Percentiles rank a stretch among this genome's conserved stretches.
phyloP scores from a whole-genome alignment of 2,113 vertebrate genomes.

The Sminthopsis crassicaudata region DNA sequence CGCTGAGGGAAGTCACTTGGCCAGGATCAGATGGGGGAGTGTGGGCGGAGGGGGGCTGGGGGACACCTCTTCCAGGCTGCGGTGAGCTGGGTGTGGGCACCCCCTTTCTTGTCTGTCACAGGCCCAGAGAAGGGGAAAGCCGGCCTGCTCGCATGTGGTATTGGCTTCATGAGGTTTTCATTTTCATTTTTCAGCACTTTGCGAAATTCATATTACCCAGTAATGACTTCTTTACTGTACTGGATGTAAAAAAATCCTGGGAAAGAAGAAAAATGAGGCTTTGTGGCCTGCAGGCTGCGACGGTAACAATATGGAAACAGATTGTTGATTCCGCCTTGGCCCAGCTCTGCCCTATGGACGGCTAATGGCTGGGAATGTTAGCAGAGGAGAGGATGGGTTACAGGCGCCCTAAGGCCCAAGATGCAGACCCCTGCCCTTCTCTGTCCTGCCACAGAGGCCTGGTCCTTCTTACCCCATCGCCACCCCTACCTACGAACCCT shows the following conservation, averaged over 20 bases:
- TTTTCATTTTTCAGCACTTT: slow-evolving; percentile 61
- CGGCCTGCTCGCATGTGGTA: slow-evolving; percentile 26
- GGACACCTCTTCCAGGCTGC: no score
- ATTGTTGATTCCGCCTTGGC: slow-evolving; percentile 75
- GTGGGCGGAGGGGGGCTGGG: no score
- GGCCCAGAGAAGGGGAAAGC: neutral
- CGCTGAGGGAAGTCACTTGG: neutral
- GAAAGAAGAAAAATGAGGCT: slow-evolving; percentile 76
- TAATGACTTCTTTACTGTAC: slow-evolving; percentile 75
- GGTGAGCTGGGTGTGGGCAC: neutral
- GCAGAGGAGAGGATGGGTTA: slow-evolving; percentile 75
- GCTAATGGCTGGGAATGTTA: slow-evolving; percentile 70
- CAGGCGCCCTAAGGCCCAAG: slow-evolving; percentile 69
- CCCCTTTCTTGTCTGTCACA: neutral
- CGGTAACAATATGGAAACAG: slow-evolving; percentile 82
- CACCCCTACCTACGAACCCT: neutral
- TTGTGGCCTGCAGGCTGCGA: slow-evolving; percentile 70
- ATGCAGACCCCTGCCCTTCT: slow-evolving; percentile 15
- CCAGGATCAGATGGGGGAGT: neutral
- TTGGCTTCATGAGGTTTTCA: neutral
- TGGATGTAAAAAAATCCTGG: neutral
- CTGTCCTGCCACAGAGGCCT: slow-evolving; percentile 11
- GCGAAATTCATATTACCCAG: slow-evolving; percentile 65
- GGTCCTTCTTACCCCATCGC: neutral
- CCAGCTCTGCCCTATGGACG: slow-evolving; percentile 72